phyloP scores from a whole-genome alignment of 1,140 invertebrate genomes.

The Wasmannia auropunctata region DNA sequence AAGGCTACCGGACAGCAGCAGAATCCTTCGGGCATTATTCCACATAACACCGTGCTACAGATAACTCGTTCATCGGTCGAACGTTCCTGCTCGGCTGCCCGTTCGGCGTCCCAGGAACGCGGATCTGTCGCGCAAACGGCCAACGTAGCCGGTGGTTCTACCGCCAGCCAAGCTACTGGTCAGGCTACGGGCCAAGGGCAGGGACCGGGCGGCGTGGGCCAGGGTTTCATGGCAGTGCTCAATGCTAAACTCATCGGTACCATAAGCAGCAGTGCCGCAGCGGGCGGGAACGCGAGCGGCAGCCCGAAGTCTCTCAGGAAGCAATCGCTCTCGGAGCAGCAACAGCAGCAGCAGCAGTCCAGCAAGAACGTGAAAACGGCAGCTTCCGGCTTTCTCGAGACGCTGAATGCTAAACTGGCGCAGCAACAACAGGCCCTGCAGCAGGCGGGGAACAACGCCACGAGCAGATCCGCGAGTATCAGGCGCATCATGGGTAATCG shows the following conservation, averaged over 20 bases:
- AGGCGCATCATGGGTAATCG: conserved; percentile 87
- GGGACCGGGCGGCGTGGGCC: conserved; percentile 86
- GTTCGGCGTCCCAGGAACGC: conserved; percentile 76
- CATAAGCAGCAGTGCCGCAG: conserved; percentile 72
- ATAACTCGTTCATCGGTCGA: conserved; percentile 77
- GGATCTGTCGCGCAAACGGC: conserved; percentile 74
- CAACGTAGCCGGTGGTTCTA: conserved; percentile 67
- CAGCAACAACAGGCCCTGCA: conserved; percentile 83
- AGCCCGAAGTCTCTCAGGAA: conserved; percentile 79
- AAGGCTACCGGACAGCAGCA: conserved; percentile 82
- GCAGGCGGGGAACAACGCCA: conserved; percentile 85
- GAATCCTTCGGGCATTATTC: conserved; percentile 45
- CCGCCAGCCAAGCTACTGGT: not conserved
- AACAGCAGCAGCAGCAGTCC: conserved; percentile 69
- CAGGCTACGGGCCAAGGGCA: conserved; percentile 62
- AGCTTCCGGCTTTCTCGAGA: conserved; percentile 89
- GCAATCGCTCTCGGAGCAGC: conserved; percentile 60
- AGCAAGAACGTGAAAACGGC: conserved; percentile 81
- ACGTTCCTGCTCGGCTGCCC: conserved; percentile 68
- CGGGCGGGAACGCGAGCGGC: conserved; percentile 79
- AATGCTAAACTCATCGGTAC: conserved; percentile 89
- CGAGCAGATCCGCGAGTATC: conserved; percentile 90
- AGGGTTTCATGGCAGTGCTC: conserved; percentile 89
- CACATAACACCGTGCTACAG: conserved; percentile 72
- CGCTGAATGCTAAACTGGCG: conserved; percentile 91